A percentile compares a stretch with the other conserved stretches of the same genome.
phyloP scores from a whole-genome alignment of 2,113 vertebrate species.

The Tamias sibiricus region DNA sequence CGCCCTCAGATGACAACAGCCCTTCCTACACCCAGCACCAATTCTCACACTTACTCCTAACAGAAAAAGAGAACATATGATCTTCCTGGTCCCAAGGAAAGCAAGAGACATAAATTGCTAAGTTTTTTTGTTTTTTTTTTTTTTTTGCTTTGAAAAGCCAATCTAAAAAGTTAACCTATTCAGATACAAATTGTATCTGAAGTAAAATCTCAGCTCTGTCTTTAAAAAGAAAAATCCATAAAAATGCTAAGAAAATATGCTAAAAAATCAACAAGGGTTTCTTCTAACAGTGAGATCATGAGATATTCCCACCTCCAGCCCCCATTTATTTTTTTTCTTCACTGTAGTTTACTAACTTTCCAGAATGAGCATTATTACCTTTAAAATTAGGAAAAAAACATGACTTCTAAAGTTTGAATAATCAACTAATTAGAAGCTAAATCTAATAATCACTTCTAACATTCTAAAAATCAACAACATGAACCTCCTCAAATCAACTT shows the following conservation, averaged over 20 bases:
- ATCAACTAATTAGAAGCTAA: background rate
- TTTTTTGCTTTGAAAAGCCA: constrained; percentile 21
- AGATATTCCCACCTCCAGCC: background rate
- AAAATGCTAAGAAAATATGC: background rate
- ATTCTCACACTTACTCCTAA: rapidly evolving
- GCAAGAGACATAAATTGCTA: background rate
- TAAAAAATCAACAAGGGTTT: background rate
- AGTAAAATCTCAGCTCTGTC: background rate
- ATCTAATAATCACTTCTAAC: background rate
- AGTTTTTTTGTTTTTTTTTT: background rate
- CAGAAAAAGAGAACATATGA: background rate
- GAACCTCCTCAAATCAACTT: background rate
- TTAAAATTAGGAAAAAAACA: background rate
- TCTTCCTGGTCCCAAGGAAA: background rate
- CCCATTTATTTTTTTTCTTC: background rate
- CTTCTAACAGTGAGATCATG: background rate
- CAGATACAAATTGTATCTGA: background rate
- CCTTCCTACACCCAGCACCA: rapidly evolving
- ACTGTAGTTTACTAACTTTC: background rate
- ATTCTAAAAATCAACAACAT: background rate
- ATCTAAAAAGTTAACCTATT: background rate
- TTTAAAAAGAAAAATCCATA: background rate
- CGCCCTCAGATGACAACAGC: background rate
- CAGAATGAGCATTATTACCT: background rate
- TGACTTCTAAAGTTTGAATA: background rate